Evolutionary conservation across 2,797 vertebrate genomes (phyloP).

Genomic region (Siniperca obscura): DNA sequence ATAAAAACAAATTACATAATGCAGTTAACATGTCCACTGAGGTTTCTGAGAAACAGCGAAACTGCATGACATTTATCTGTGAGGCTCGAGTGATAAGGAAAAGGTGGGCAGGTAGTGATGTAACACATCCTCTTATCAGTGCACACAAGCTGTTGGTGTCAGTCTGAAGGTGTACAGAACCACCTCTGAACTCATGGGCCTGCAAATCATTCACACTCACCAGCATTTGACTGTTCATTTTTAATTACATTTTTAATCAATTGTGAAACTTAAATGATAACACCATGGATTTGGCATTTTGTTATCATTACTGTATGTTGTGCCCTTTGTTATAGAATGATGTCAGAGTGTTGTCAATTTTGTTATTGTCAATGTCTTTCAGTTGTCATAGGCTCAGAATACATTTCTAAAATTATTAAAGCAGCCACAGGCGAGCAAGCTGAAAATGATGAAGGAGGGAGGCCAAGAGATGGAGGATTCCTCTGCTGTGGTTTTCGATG

Average conservation of each 20-base stretch:
- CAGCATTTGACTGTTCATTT: background rate
- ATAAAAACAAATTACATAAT: conserved; percentile 61
- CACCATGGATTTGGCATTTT: background rate
- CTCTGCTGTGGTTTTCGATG: background rate
- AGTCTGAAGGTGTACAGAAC: conserved; percentile 13
- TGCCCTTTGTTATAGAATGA: background rate
- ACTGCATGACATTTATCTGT: conserved; percentile 54
- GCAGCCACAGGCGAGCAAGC: background rate
- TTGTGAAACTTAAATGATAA: conserved; percentile 1
- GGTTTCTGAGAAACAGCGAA: conserved; percentile 43
- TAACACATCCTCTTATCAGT: conserved; percentile 48
- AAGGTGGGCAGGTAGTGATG: conserved; percentile 57
- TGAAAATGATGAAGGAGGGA: background rate
- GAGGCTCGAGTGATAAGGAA: conserved; percentile 34
- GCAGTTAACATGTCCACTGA: conserved; percentile 39
- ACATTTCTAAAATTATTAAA: background rate
- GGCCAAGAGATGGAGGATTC: background rate
- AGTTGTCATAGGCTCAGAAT: conserved; percentile 1
- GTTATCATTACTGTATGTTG: conserved; percentile 2
- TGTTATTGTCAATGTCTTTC: conserved; percentile 11
- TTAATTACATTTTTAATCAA: conserved; percentile 22
- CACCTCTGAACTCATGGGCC: conserved; percentile 18
- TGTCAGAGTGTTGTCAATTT: background rate
- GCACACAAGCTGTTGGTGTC: conserved; percentile 48
- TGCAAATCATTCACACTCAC: conserved; percentile 23